Conservation (phyloP, 2,113 vertebrate species). For the Festucalex cinctus region DNA sequence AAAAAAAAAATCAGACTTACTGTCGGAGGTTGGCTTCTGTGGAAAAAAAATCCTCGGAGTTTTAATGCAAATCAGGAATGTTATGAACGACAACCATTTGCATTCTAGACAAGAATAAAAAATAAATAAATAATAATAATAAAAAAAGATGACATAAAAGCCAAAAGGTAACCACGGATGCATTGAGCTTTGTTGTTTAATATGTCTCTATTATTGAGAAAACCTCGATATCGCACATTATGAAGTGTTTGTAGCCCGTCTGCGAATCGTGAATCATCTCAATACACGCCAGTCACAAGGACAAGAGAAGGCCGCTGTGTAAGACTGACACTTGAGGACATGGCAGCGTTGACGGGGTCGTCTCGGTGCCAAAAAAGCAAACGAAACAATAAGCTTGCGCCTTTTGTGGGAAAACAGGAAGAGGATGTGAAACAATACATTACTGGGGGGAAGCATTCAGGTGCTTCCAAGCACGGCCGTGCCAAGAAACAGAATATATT, state of each 20-base stretch:
- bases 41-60: no score
- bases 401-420: constrained; percentile 26
- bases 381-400: constrained; percentile 8
- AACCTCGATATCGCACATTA: neutral
- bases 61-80: no score
- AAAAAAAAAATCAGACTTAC: no score
- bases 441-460: constrained; percentile 12
- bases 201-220: neutral
- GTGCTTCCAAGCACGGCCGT: constrained; percentile 5
- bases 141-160: neutral
- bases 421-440: constrained; percentile 20
- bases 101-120: neutral
- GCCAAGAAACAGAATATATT: neutral
- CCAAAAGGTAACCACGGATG: neutral
- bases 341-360: neutral
- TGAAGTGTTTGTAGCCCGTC: neutral
- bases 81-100: neutral
- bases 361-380: neutral
- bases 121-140: no score
- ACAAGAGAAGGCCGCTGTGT: neutral
- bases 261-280: neutral
- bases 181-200: neutral
- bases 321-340: neutral
- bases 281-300: neutral
- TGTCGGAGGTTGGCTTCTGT: no score